phyloP scores from a whole-genome alignment of 2,797 vertebrate species.

The Bufotes viridis region DNA sequence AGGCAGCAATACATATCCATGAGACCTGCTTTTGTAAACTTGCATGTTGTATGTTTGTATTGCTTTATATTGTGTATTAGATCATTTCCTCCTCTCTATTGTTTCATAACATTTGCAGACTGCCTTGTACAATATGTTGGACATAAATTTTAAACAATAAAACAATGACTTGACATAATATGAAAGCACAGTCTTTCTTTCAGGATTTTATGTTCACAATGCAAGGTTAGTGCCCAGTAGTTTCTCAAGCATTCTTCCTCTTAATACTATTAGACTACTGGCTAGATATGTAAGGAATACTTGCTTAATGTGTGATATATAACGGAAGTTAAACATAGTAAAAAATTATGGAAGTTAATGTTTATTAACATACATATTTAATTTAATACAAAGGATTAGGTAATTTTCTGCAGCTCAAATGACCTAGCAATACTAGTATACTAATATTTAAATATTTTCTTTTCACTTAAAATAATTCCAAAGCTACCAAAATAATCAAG shows the following conservation, averaged over 20 bases:
- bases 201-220: background rate
- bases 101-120: background rate
- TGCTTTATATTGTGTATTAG: constrained; percentile 10
- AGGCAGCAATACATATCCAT: background rate
- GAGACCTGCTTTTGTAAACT: constrained; percentile 21
- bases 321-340: no score
- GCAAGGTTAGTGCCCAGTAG: background rate
- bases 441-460: no score
- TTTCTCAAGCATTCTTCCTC: background rate
- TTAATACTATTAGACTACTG: no score
- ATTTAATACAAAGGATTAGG: no score
- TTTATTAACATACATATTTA: no score
- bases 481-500: no score
- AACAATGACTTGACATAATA: constrained; percentile 12
- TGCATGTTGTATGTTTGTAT: constrained; percentile 8
- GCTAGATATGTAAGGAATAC: no score
- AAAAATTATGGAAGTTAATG: no score
- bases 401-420: no score
- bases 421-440: no score
- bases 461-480: no score
- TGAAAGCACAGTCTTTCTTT: background rate
- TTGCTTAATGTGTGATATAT: no score
- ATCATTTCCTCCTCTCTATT: constrained; percentile 30
- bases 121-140: constrained; percentile 5
- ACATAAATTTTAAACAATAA: background rate